Conservation (phyloP, 2,113 vertebrate species). For the Callorhinus ursinus region DNA sequence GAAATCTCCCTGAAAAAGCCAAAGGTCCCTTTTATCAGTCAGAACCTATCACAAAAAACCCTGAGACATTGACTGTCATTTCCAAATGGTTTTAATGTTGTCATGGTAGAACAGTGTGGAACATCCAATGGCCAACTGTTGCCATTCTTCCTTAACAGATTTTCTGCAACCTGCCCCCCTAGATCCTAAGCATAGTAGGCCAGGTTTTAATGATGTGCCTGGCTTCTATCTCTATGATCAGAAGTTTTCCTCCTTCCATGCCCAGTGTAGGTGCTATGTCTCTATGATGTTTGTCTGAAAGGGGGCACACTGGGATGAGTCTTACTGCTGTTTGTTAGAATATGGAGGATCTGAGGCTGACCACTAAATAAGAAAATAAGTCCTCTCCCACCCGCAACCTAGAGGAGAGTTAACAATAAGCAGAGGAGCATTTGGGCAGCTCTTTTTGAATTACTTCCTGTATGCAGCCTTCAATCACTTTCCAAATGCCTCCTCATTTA, state of each 20-base stretch:
- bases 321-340: neutral
- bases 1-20: neutral
- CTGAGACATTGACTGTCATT: neutral
- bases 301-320: neutral
- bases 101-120: neutral
- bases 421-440: neutral
- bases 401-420: neutral
- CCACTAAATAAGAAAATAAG: neutral
- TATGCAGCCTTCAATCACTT: neutral
- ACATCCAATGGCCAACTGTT: neutral
- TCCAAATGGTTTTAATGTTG: neutral
- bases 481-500: neutral
- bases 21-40: neutral
- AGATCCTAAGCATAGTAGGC: neutral
- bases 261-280: neutral
- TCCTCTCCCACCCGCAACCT: neutral
- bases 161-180: neutral
- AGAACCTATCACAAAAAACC: neutral
- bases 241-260: neutral
- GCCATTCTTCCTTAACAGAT: neutral
- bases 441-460: slow-evolving; percentile 1
- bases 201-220: neutral
- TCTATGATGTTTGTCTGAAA: neutral
- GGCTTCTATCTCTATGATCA: neutral
- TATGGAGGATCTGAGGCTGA: neutral